Base-by-base conservation (phyloP, 2,113 vertebrate species). In the Smithornis capensis region DNA sequence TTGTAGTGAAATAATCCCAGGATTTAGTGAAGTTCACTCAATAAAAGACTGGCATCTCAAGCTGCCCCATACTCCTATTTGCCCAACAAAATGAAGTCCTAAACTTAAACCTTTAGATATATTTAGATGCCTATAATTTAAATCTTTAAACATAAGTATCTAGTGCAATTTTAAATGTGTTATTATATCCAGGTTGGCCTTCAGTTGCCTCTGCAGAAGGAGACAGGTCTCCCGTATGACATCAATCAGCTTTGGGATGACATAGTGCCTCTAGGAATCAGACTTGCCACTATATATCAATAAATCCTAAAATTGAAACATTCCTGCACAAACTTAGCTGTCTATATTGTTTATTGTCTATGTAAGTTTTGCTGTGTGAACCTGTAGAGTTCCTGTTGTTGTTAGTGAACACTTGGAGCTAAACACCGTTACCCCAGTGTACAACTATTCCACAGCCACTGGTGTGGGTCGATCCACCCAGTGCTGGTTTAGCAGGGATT, bases 331-430 rank as follows among this genome's bases (percentile, higher is more conserved):
- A 53, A 9, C 23, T 57, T 10, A 33, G 3, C 0, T 42, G 78
- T 75, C 24, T 38, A 0, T 7, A 3, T 5, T 4, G 7, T 37
- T 82, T 21, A 14, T 56, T 56, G 12, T 8, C 28, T 37, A 2
- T 55, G 8, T 22, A 44, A 57, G 8, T 28, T 76, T 31, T 40
- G 11, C 25, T 12, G 4, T 2, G 22, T 16, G 28, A 83, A 14
- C 33, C 49, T 27, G 33, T 31, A 1, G 6, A 18, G 8, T 44
- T 68, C 10, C 21, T 21, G 4, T 23, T 68, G n/a, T 21, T 50
- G 47, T 16, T n/a, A 38, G 53, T 19, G 33, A 84, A 44, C 60
- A 79, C 13, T 14, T 79, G 67, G 53, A 60, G 47, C 19, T 74
- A 45, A 78, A 49, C 9, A 22, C 22, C 17, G 9, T 50, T 50